Conservation (phyloP, 2,888 invertebrate species). For the Syrista parreyssii region DNA sequence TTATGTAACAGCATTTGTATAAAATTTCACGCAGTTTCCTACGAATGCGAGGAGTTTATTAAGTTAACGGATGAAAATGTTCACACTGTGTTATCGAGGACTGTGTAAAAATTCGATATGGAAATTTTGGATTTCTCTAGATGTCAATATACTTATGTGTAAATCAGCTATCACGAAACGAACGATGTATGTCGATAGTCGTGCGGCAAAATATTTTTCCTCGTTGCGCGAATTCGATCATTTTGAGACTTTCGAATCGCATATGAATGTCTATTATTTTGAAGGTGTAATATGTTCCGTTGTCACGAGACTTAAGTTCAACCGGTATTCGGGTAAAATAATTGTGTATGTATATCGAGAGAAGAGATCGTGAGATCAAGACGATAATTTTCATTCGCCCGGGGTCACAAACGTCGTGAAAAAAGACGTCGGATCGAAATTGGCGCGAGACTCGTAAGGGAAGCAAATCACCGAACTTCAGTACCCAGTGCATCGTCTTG, state of each 20-base stretch:
- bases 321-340: neutral
- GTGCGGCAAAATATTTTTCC: neutral
- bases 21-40: neutral
- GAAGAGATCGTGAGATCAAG: neutral
- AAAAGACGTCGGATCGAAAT: neutral
- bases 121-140: neutral
- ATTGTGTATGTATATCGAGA: neutral
- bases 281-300: neutral
- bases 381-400: neutral
- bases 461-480: constrained; percentile 8
- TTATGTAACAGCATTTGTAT: neutral
- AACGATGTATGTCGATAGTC: neutral
- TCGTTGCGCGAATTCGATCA: neutral
- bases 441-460: neutral
- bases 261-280: neutral
- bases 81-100: neutral
- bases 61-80: neutral
- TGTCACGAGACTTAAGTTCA: neutral
- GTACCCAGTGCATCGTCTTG: constrained; percentile 18
- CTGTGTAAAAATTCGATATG: neutral
- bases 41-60: neutral
- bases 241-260: neutral
- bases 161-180: neutral
- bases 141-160: neutral
- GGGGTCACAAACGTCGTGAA: neutral